Conservation (phyloP, 2,797 vertebrate genomes). For the Cynopterus sphinx region DNA sequence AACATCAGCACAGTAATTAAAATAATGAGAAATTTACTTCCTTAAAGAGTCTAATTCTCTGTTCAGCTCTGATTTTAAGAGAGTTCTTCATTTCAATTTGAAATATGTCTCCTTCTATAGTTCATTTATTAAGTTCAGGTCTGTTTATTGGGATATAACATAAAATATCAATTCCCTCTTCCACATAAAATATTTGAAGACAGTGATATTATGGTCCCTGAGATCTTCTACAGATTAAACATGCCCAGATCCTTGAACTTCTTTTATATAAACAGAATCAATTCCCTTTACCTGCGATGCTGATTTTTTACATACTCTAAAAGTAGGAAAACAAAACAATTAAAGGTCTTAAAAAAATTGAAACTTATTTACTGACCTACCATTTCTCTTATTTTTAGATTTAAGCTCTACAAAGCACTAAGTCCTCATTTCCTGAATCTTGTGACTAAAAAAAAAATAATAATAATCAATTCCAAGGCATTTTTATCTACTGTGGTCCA, state of each 20-base stretch:
- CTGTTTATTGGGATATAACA: not conserved
- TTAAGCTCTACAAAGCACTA: not conserved
- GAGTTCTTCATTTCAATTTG: not conserved
- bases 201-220: not conserved
- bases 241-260: not conserved
- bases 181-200: not conserved
- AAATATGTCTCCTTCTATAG: not conserved
- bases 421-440: not conserved
- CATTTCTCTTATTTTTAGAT: not conserved
- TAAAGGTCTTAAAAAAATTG: not conserved
- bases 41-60: not conserved
- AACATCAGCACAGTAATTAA: not conserved
- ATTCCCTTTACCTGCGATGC: not conserved
- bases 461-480: not conserved
- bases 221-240: not conserved
- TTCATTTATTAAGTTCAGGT: not conserved
- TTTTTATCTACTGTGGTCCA: not conserved
- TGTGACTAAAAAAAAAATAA: not conserved
- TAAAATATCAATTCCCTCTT: not conserved
- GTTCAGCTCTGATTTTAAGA: slow-evolving; percentile 10
- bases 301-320: not conserved
- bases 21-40: not conserved
- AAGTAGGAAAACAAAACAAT: not conserved
- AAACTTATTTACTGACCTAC: not conserved
- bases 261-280: not conserved